These are phyloP conservation scores for Watsonalla binaria DNA, from an alignment of 2,888 invertebrate genomes.

Conservation along the genomic window DNA sequence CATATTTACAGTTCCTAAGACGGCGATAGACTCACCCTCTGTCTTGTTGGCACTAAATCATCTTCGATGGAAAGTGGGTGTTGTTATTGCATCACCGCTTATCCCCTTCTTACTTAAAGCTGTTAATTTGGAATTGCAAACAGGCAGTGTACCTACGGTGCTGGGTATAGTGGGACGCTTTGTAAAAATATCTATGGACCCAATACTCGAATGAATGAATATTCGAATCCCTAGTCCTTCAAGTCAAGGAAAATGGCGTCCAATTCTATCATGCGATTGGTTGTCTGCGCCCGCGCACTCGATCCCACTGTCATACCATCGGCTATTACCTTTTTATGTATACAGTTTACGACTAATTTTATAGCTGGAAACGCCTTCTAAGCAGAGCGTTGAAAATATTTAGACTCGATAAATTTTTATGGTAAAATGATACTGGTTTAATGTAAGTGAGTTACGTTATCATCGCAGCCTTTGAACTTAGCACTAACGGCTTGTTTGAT, in stretches of 20 bases:
- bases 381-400: constrained; percentile 59
- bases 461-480: constrained; percentile 38
- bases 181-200: constrained; percentile 34
- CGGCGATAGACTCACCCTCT: no score
- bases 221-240: neutral
- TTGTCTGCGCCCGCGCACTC: constrained; percentile 25
- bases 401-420: constrained; percentile 65
- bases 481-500: constrained; percentile 43
- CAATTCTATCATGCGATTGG: constrained; percentile 32
- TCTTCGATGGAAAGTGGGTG: no score
- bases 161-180: constrained; percentile 3
- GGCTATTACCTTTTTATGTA: constrained; percentile 49
- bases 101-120: no score
- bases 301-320: constrained; percentile 41
- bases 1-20: no score
- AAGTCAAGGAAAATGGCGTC: constrained; percentile 41
- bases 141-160: no score
- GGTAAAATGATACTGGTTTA: constrained; percentile 59
- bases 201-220: constrained; percentile 19
- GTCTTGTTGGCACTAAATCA: no score
- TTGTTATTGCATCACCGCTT: no score
- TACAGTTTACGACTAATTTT: constrained; percentile 35
- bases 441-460: constrained; percentile 49
- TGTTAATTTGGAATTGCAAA: no score
- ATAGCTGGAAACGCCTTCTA: constrained; percentile 37